Conservation (phyloP, 2,797 vertebrate species). For the Eospalax fontanierii region DNA sequence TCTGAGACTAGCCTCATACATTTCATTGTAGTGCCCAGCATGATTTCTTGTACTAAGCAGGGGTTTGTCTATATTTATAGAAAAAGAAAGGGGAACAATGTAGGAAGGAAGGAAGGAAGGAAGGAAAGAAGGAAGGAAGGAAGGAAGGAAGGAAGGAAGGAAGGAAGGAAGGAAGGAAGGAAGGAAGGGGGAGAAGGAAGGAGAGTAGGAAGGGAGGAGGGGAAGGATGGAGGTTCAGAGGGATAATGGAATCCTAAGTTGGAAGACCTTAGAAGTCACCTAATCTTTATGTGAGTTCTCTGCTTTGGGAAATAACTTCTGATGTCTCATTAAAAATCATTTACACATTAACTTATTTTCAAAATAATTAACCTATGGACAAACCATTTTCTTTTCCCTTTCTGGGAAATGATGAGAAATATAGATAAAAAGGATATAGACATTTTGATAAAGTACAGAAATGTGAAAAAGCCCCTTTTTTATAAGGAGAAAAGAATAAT, state of each 20-base stretch:
- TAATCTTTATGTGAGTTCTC: neutral
- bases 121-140: too few relatives aligned
- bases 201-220: too few relatives aligned
- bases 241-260: neutral
- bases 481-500: constrained; percentile 62
- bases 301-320: neutral
- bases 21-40: constrained; percentile 23
- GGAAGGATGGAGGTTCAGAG: neutral
- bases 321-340: constrained; percentile 16
- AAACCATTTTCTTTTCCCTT: constrained; percentile 53
- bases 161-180: too few relatives aligned
- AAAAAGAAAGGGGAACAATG: neutral
- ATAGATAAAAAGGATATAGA: constrained; percentile 10
- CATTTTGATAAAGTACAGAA: constrained; percentile 61
- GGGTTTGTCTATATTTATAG: neutral
- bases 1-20: neutral
- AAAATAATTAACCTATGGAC: constrained; percentile 21
- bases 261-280: neutral
- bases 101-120: neutral
- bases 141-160: neutral
- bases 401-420: constrained; percentile 31
- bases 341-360: constrained; percentile 41
- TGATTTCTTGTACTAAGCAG: neutral
- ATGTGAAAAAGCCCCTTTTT: constrained; percentile 71
- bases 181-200: too few relatives aligned